Conservation (phyloP, 2,888 invertebrate genomes). For the Leptinotarsa rubiginosa region DNA sequence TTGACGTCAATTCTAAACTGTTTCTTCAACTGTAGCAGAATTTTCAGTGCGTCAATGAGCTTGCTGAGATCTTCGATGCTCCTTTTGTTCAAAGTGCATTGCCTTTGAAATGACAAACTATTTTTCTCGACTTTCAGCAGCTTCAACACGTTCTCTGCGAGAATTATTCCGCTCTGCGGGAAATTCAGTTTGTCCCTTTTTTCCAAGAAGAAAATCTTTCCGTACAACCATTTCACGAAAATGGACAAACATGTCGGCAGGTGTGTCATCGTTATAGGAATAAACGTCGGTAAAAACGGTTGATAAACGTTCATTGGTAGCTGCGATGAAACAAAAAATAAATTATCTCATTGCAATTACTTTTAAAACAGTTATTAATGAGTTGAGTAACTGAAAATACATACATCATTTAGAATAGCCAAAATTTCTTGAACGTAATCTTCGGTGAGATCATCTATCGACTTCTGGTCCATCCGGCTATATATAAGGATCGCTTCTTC, state of each 20-base stretch:
- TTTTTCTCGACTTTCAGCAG: conserved; percentile 43
- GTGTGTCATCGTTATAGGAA: conserved; percentile 55
- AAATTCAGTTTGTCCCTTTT: conserved; percentile 55
- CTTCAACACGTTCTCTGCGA: conserved; percentile 43
- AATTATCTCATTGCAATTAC: no score
- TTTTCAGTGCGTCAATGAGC: conserved; percentile 44
- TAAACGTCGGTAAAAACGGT: conserved; percentile 56
- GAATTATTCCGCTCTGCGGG: conserved; percentile 57
- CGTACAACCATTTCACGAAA: conserved; percentile 57
- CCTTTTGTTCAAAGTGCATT: conserved; percentile 36
- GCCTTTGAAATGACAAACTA: conserved; percentile 46
- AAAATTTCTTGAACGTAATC: conserved; percentile 51
- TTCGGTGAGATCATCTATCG: conserved; percentile 47
- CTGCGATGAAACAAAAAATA: conserved; percentile 45
- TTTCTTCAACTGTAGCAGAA: conserved; percentile 51
- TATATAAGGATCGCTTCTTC: conserved; percentile 59
- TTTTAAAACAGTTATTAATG: not conserved
- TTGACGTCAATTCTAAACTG: conserved; percentile 53
- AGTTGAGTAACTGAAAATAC: conserved; percentile 24
- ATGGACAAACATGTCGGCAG: conserved; percentile 50
- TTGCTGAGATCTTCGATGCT: conserved; percentile 34
- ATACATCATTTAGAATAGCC: conserved; percentile 51
- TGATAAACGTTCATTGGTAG: conserved; percentile 42
- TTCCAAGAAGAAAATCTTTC: conserved; percentile 54
- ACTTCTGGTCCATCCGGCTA: conserved; percentile 50